phyloP scores from a whole-genome alignment of 1,140 invertebrate genomes.

The Gonioctena quinquepunctata region DNA sequence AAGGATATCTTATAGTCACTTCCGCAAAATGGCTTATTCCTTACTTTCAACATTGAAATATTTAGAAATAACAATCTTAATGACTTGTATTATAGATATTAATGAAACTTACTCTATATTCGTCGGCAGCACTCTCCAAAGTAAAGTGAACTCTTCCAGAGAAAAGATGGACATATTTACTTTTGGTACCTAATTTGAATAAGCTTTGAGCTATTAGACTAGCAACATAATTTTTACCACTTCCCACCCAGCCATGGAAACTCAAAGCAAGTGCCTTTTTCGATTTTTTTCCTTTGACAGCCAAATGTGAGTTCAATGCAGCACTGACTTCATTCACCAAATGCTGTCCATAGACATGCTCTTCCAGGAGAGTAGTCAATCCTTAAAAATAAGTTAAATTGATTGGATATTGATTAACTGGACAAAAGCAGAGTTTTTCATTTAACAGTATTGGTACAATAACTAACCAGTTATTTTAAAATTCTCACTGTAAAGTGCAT shows the following conservation, averaged over 20 bases:
- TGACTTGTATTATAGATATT: too few species aligned
- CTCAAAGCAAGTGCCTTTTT: conserved; percentile 73
- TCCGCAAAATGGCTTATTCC: too few species aligned
- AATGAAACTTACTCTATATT: conserved; percentile 59
- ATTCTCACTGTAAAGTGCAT: too few species aligned
- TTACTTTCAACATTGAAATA: too few species aligned
- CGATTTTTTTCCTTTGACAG: conserved; percentile 53
- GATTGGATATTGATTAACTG: too few species aligned
- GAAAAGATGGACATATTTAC: conserved; percentile 80
- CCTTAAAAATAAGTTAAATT: conserved; percentile 49
- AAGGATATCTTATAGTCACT: too few species aligned
- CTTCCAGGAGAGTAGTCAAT: conserved; percentile 46
- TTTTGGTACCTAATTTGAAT: conserved; percentile 73
- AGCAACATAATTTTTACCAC: conserved; percentile 86
- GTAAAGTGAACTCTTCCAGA: conserved; percentile 81
- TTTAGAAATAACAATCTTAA: too few species aligned
- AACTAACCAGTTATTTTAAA: too few species aligned
- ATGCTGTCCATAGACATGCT: conserved; percentile 68
- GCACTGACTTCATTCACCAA: conserved; percentile 63
- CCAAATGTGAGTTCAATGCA: conserved; percentile 59
- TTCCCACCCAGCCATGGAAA: conserved; percentile 80
- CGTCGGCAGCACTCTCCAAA: conserved; percentile 51
- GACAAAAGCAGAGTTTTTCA: too few species aligned
- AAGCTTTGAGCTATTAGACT: conserved; percentile 77
- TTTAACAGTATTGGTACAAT: too few species aligned